phyloP scores from a whole-genome alignment of 2,113 vertebrate species.

The Sialia sialis region DNA sequence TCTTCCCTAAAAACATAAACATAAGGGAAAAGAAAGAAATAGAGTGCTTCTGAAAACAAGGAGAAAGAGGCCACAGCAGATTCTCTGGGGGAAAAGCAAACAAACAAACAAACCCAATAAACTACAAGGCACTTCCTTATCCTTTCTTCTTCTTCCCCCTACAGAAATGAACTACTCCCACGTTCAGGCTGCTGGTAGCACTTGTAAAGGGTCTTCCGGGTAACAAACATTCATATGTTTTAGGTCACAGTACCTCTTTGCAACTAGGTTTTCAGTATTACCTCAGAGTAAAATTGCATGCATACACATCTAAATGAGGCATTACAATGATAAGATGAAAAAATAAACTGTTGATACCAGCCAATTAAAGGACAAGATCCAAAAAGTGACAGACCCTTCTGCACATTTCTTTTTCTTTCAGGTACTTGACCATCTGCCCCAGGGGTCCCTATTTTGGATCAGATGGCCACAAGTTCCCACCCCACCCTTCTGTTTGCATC shows the following conservation, averaged over 20 bases:
- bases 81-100: neutral
- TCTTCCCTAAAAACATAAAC: neutral
- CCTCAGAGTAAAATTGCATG: neutral
- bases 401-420: neutral
- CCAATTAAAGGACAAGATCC: neutral
- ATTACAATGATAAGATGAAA: neutral
- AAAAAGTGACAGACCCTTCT: neutral
- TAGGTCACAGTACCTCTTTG: neutral
- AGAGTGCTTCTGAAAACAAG: neutral
- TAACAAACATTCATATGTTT: neutral
- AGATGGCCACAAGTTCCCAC: neutral
- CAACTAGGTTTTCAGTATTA: neutral
- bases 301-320: neutral
- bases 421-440: neutral
- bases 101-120: neutral
- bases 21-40: rapidly evolving
- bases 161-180: neutral
- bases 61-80: neutral
- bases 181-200: neutral
- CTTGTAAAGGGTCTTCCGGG: neutral
- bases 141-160: neutral
- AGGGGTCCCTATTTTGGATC: neutral
- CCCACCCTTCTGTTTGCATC: rapidly evolving
- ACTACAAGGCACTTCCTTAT: neutral
- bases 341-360: neutral